Percentiles rank a stretch among this genome's conserved stretches.
These are phyloP conservation scores for Nephrotoma flavescens DNA, from an alignment of 2,888 invertebrate genomes.

Conservation along the genomic window DNA sequence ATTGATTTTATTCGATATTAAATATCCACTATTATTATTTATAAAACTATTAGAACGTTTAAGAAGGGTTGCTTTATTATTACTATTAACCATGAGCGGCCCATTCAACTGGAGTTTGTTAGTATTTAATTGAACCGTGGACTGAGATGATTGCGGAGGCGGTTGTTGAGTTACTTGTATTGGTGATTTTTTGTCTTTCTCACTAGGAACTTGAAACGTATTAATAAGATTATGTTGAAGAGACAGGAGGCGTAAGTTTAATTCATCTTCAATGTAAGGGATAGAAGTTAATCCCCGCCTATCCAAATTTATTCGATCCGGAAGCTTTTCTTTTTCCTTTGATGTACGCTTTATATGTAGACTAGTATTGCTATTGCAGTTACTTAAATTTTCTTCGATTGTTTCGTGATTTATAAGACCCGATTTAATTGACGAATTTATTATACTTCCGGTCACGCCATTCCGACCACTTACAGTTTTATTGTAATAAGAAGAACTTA, in stretches of 20 bases:
- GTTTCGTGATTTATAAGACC: not conserved
- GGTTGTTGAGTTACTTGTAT: not conserved
- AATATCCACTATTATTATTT: slow-evolving; percentile 14
- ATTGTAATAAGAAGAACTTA: slow-evolving; percentile 22
- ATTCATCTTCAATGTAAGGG: slow-evolving; percentile 66
- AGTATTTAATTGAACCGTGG: not conserved
- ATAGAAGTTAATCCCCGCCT: slow-evolving; percentile 68
- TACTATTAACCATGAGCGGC: slow-evolving; percentile 12
- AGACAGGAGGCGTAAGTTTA: slow-evolving; percentile 67
- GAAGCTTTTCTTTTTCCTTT: slow-evolving; percentile 67
- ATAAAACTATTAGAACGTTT: slow-evolving; percentile 30
- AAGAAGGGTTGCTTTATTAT: slow-evolving; percentile 17
- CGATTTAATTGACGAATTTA: not conserved
- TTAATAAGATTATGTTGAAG: slow-evolving; percentile 83
- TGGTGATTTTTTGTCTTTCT: slow-evolving; percentile 7
- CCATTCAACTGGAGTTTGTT: slow-evolving; percentile 6
- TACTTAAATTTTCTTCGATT: not conserved
- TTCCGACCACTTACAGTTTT: not conserved
- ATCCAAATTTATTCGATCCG: slow-evolving; percentile 80
- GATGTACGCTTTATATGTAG: slow-evolving; percentile 50
- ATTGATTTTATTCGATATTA: not conserved
- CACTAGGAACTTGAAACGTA: slow-evolving; percentile 31
- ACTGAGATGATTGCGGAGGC: not conserved
- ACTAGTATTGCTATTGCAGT: slow-evolving; percentile 23
- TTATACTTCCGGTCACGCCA: not conserved